phyloP scores from a whole-genome alignment of 2,888 invertebrate species.

The Lasioglossum oenotherae region DNA sequence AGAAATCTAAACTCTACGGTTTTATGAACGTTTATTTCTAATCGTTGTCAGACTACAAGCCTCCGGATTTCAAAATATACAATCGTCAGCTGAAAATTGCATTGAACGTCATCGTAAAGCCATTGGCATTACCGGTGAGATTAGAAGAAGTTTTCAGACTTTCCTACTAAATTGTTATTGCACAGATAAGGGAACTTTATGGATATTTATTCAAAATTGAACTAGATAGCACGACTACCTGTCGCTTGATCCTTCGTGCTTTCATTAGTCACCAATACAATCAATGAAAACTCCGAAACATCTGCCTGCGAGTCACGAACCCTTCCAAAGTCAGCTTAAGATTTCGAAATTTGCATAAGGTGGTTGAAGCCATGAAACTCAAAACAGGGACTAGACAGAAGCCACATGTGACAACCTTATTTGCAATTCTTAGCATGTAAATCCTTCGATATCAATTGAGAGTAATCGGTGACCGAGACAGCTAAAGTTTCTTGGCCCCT shows the following conservation, averaged over 20 bases:
- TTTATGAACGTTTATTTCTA: neutral
- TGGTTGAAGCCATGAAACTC: neutral
- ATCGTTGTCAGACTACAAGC: neutral
- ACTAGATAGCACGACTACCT: conserved; percentile 13
- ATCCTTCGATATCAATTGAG: neutral
- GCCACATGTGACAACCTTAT: neutral
- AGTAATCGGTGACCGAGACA: neutral
- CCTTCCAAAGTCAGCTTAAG: neutral
- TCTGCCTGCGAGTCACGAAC: neutral
- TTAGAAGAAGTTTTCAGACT: neutral
- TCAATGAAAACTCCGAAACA: neutral
- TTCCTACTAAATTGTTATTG: conserved; percentile 6
- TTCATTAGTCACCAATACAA: neutral
- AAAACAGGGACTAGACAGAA: conserved; percentile 5
- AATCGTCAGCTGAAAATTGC: neutral
- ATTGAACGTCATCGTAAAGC: neutral
- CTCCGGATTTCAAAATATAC: neutral
- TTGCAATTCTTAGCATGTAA: conserved; percentile 6
- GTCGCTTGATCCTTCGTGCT: neutral
- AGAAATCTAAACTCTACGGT: neutral
- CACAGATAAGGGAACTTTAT: conserved; percentile 31
- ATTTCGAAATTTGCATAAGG: neutral
- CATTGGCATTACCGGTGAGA: neutral
- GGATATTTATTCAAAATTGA: neutral
- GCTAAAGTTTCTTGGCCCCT: too few species aligned